Evolutionary conservation across 2,888 invertebrate genomes (phyloP), one percentile per base, ranked within the genome.

Genomic region (Noctua fimbriata): DNA sequence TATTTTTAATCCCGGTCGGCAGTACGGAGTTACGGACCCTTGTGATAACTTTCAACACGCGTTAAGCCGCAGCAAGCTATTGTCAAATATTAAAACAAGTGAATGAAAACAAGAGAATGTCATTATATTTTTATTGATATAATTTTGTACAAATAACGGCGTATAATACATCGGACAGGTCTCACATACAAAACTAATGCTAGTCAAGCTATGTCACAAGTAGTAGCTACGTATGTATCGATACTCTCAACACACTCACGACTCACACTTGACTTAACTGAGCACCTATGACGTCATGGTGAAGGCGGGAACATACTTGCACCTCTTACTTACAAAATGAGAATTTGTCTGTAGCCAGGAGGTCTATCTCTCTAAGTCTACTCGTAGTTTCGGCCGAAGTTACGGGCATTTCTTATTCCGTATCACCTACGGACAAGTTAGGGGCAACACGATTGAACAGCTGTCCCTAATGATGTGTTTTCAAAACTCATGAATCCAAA

Each of bases 81-180:
- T 14, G 0, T 6, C 10, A 67, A 67, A 58, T n/a, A 70, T 73
- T 66, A 14, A 60, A 41, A 60, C 69, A 73, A 60, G 2, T 44
- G 16, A 69, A 28, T n/a, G 32, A 49, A 69, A 82, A 86, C 79
- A 76, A 72, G 41, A 44, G 16, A 44, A 28, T 93, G 92, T 92
- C 90, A 92, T 93, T 90, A 92, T 93, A 93, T 94, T 95, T 96
- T 96, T 96, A 97, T 95, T 96, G 96, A 96, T 96, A 96, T 96
- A 96, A 96, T 97, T 97, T 97, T 97, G 96, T 97, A 97, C 97
- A 97, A 97, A 97, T 97, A 97, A 97, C 96, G 97, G 97, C 96
- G 92, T 97, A 97, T 97, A 94, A 93, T 97, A 97, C 97, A 97
- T 95, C 95, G 97, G 97, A 96, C 95, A 96, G 96, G 96, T 97